These are phyloP conservation scores for Phrynocephalus versicolor DNA, from an alignment of 2,113 vertebrate species.

Conservation along the genomic window DNA sequence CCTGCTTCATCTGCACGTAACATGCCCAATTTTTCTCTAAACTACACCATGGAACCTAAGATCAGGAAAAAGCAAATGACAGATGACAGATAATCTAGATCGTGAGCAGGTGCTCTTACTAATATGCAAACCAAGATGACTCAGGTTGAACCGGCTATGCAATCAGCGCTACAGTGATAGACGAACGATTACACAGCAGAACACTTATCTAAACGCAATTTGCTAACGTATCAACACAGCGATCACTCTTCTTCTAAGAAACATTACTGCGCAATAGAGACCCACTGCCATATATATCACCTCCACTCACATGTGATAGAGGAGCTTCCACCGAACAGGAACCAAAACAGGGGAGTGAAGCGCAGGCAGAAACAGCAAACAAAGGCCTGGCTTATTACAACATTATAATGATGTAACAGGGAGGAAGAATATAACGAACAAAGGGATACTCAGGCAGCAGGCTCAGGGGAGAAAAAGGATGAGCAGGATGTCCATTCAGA, in stretches of 20 bases:
- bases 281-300: neutral
- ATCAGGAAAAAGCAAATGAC: neutral
- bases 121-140: neutral
- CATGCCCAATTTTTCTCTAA: neutral
- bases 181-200: neutral
- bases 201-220: neutral
- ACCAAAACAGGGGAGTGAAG: neutral
- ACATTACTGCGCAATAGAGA: neutral
- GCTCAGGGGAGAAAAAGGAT: neutral
- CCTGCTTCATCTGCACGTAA: neutral
- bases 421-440: neutral
- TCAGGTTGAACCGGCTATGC: neutral
- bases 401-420: neutral
- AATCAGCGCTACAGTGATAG: neutral
- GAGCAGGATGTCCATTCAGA: constrained; percentile 10
- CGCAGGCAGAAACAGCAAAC: neutral
- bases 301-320: neutral
- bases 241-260: neutral
- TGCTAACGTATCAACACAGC: neutral
- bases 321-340: neutral
- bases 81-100: constrained; percentile 8
- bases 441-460: constrained; percentile 7
- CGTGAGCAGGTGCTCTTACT: neutral
- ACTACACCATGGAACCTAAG: neutral
- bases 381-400: neutral